Evolutionary conservation across 2,797 vertebrate genomes (phyloP), one percentile per base, ranked within the genome.

Genomic region (Sebastes steindachneri): DNA sequence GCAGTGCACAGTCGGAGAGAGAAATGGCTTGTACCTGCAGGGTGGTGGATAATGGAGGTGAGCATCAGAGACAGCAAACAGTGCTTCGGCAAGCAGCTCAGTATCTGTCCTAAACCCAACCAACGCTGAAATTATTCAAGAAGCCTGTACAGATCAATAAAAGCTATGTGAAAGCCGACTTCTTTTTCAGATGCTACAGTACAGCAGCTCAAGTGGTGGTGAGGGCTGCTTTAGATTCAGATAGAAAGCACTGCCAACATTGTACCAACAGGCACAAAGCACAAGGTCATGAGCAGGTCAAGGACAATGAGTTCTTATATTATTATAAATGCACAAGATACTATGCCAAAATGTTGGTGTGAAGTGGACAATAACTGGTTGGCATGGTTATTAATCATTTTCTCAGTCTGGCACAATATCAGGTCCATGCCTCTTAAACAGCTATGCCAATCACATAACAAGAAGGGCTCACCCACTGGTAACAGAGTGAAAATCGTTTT

Each of bases 1-100:
- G 86, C 88, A 80, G 71, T 19, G 77, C 83, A 77, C 86, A 79
- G 87, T 68, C 67, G 9, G 73, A 10, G 67, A 89, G 89, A 91
- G 86, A 84, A 93, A 94, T 91, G 83, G 78, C 68, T 91, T 80
- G 73, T 89, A 88, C 87, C 92, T 90, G 77, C 82, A 83, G 86
- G 86, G 73, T 73, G 87, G 77, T 79, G 83, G 77, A 90, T 93
- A 91, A 91, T 92, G 86, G 83, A 84, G 86, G 86, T 77, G 80
- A 88, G 83, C 73, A 55, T 80, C 73, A 85, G 33, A 81, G 70
- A 85, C 85, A 80, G 80, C 80, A 91, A 89, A 88, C 75, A 54
- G 57, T 65, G 71, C 78, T 89, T 68, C 76, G 83, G 73, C 60
- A 69, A 68, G 62, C 21, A 19, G 63, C 78, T 86, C 72, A 71